Evolutionary conservation across 2,797 vertebrate genomes (phyloP), one percentile per base, ranked within the genome.

Genomic region (Sebastes flavidus): DNA sequence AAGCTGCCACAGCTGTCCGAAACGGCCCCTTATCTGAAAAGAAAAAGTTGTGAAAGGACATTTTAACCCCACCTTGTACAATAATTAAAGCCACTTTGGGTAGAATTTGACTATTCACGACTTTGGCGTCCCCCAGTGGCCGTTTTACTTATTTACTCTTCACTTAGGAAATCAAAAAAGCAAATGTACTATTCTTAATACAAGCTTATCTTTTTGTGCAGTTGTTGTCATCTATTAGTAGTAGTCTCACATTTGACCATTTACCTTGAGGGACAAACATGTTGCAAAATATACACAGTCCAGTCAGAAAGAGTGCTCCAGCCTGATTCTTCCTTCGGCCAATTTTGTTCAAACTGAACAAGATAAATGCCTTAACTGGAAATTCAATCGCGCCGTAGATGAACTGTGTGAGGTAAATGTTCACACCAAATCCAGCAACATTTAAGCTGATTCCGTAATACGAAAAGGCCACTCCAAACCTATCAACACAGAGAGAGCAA

Each of bases 381-480:
- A 98, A 16, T 88, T 98, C 97, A 56, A 93, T 95, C 2, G 65
- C 18, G 0, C 95, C 96, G 1, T 96, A 97, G 73, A 97, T 91
- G 88, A 98, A 96, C 89, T 97, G 97, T 5, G 95, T 97, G 71
- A 97, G 82, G 76, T 97, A 97, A 73, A 97, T 89, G 68, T 92
- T 95, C 65, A 97, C 85, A 27, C 96, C 96, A 78, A 98, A 96
- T 32, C 95, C 95, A 0, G 85, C 85, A 18, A 97, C 72, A 25
- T 97, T 96, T 77, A 98, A 85, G 89, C 95, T 97, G 88, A 97
- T 95, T 78, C 96, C 96, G 0, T 98, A 98, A 36, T 97, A 98
- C 10, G 95, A 94, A 80, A 95, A 96, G 54, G 96, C 95, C 70
- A 96, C 94, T 3, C 95, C 96, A 74, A 96, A 97, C 97, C 97